These are phyloP conservation scores for Hanleya hanleyi DNA, from an alignment of 2,888 invertebrate genomes.

Conservation along the genomic window DNA sequence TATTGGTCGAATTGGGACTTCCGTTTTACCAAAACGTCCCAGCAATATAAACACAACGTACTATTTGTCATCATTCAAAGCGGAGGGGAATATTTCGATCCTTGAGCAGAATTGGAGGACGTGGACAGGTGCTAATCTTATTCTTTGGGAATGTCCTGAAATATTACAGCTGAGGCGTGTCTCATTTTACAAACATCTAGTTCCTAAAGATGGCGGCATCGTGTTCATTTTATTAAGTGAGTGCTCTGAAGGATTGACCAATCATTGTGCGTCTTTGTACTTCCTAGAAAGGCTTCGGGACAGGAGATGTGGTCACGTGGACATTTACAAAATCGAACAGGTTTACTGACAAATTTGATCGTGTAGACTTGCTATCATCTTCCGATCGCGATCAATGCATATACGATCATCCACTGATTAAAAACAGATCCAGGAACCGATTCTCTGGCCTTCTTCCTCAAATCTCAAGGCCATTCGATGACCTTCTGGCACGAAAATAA, in stretches of 20 bases:
- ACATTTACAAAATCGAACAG: conserved; percentile 56
- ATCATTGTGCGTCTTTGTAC: conserved; percentile 50
- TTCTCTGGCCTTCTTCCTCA: too few relatives aligned
- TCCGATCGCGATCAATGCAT: too few relatives aligned
- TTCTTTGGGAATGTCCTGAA: conserved; percentile 60
- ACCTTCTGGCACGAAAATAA: too few relatives aligned
- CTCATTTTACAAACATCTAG: conserved; percentile 56
- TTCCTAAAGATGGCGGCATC: conserved; percentile 45
- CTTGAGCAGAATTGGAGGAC: conserved; percentile 60
- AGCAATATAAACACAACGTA: conserved; percentile 61
- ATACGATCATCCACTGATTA: too few relatives aligned
- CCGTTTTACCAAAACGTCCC: conserved; percentile 58
- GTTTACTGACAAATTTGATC: conserved; percentile 43
- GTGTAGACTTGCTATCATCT: too few relatives aligned
- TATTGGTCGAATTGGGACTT: conserved; percentile 44
- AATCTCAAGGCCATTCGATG: too few relatives aligned
- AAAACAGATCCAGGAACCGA: too few relatives aligned
- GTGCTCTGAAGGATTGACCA: conserved; percentile 57
- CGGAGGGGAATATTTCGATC: conserved; percentile 49
- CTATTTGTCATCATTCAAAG: conserved; percentile 58
- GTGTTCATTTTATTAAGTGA: conserved; percentile 60
- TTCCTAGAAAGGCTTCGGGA: conserved; percentile 57
- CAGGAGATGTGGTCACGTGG: conserved; percentile 59
- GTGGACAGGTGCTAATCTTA: conserved; percentile 64
- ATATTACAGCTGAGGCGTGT: conserved; percentile 58